Evolutionary conservation across 2,797 vertebrate genomes (phyloP).

Genomic region (Pipistrellus kuhlii): DNA sequence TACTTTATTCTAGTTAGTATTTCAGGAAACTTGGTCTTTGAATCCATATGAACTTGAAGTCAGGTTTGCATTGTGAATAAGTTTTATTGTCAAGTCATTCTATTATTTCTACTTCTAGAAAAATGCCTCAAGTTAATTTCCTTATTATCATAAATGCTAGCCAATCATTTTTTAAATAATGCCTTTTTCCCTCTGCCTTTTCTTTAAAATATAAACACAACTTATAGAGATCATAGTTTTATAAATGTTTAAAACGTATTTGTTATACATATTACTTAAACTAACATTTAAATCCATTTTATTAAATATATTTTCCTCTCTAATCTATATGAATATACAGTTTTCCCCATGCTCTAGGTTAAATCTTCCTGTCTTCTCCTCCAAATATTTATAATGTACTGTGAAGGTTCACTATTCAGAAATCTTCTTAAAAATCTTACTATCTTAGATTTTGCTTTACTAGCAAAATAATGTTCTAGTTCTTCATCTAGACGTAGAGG

Average conservation of each 20-base stretch:
- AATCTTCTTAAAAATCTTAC: background rate
- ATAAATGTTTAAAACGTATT: background rate
- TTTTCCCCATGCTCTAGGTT: background rate
- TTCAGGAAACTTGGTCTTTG: conserved; percentile 17
- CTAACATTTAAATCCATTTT: background rate
- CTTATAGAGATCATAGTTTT: background rate
- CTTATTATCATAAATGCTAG: background rate
- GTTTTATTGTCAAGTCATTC: background rate
- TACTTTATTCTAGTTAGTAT: background rate
- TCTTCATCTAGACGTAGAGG: background rate
- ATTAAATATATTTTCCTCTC: background rate
- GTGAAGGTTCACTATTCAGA: background rate
- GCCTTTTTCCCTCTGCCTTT: background rate
- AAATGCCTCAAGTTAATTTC: background rate
- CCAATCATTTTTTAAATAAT: background rate
- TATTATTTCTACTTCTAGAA: background rate
- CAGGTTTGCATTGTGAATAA: background rate
- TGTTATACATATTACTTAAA: background rate
- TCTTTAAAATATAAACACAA: background rate
- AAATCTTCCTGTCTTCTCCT: background rate
- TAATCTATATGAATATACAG: background rate
- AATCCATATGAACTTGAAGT: background rate
- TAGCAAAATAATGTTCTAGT: background rate
- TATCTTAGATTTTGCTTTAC: background rate
- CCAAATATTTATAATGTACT: background rate